Percentiles rank a stretch among this genome's conserved stretches.
Evolutionary conservation across 92 coral and sea anemone genomes (phyloP).

Genomic region (Palythoa grandis): DNA sequence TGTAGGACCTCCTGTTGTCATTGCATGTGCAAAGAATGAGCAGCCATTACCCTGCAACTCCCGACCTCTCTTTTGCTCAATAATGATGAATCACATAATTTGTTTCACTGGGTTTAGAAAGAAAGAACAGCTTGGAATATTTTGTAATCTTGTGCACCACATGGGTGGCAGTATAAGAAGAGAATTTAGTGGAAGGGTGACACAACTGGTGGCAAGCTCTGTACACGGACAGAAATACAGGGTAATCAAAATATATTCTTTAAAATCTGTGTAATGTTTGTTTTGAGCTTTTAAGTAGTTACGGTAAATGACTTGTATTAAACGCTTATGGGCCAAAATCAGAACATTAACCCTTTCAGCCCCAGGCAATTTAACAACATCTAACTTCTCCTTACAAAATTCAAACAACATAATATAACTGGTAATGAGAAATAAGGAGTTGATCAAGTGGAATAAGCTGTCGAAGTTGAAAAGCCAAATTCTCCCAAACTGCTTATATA

Average conservation of each 20-base stretch:
- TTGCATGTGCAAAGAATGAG: slow-evolving; percentile 71
- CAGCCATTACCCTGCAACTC: slow-evolving; percentile 92
- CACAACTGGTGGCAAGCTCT: slow-evolving; percentile 93
- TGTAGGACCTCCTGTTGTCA: slow-evolving; percentile 88
- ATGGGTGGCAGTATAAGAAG: slow-evolving; percentile 98
- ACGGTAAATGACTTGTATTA: no score
- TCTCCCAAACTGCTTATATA: no score
- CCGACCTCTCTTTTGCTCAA: slow-evolving; percentile 85
- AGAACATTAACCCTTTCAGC: no score
- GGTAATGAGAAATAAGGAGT: no score
- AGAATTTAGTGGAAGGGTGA: slow-evolving; percentile 91
- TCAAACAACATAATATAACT: no score
- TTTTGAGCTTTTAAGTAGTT: not conserved
- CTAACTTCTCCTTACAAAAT: no score
- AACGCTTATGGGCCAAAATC: no score
- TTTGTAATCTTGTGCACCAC: slow-evolving; percentile 92
- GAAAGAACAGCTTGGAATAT: slow-evolving; percentile 80
- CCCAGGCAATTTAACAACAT: no score
- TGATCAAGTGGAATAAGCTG: no score
- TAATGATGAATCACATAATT: slow-evolving; percentile 82
- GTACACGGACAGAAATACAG: slow-evolving; percentile 95
- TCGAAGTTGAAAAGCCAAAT: no score
- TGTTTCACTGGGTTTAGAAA: slow-evolving; percentile 95
- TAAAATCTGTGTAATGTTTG: not conserved
- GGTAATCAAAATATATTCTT: slow-evolving; percentile 44